Evolutionary conservation across 2,888 invertebrate species (phyloP), one percentile per base, ranked within the genome.

Genomic region (Megaustenia siamemsis): DNA sequence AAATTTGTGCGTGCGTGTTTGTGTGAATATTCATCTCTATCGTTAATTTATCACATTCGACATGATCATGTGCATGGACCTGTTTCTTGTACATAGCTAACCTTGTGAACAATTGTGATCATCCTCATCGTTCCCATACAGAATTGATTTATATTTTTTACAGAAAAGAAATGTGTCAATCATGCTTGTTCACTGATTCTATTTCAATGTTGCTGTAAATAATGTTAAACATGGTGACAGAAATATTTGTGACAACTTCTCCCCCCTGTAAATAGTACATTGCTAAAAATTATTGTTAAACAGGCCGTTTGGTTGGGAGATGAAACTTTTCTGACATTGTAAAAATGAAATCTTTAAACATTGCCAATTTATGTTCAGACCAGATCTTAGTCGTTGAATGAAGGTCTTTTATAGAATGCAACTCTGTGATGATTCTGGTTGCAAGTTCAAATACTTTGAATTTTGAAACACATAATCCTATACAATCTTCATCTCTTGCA

Each of bases 141-240:
- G 81, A 84, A 77, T 82, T 80, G 73, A 71, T 84, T 81, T 86
- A 86, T 86, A 82, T 79, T 85, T 86, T 85, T 86, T 86, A 84
- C 76, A 63, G 56, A 82, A 68, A 45, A 71, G 21, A 71, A 43
- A 49, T 77, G 12, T 81, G 56, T 83, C 80, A 28, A 35, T 79
- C 68, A 60, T 83, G 66, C 66, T 80, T 80, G 83, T 83, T 73
- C 45, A 49, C 49, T 85, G 82, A 81, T 63, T 53, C 35, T 82
- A 35, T n/a, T 68, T 82, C 8, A 45, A 45, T 69, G 79, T 84
- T 84, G 24, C 32, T 84, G 78, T 86, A 84, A 82, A 85, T n/a
- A n/a, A n/a, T 83, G 78, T 85, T 38, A 18, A 43, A 56, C 15
- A 15, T 63, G 38, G 60, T 60, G 45, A 40, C 24, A 43, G n/a